Conservation (phyloP, 2,888 invertebrate genomes). For the Andrena chrysosceles region DNA sequence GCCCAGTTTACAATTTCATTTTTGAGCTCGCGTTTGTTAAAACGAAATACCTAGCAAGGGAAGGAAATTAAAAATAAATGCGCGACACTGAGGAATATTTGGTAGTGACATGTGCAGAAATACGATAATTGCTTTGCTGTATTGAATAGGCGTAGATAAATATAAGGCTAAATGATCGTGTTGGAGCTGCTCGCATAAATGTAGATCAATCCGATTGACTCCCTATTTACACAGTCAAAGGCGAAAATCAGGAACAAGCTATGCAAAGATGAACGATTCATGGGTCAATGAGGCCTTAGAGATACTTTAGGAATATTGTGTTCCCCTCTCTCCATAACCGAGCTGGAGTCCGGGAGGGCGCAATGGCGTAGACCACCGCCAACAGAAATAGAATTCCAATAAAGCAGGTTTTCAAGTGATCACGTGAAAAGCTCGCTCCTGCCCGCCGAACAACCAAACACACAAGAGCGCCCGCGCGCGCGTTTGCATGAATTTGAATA, state of each 20-base stretch:
- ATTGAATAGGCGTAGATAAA: neutral
- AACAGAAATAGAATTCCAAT: constrained; percentile 72
- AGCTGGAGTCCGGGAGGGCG: constrained; percentile 75
- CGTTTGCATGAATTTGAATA: constrained; percentile 44
- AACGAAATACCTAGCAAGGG: neutral
- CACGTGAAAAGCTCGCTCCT: constrained; percentile 55
- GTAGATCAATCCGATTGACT: constrained; percentile 42
- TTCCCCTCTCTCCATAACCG: constrained; percentile 33
- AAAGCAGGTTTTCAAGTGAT: constrained; percentile 68
- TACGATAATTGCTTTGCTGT: neutral
- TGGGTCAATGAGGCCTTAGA: constrained; percentile 75
- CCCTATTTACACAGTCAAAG: constrained; percentile 58
- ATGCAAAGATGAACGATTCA: constrained; percentile 72
- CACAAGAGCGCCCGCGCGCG: neutral
- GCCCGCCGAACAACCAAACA: constrained; percentile 23
- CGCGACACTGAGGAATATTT: constrained; percentile 8
- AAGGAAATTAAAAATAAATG: neutral
- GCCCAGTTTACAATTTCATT: constrained; percentile 15
- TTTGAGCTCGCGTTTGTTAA: neutral
- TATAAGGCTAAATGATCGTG: neutral
- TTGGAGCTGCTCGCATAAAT: constrained; percentile 24
- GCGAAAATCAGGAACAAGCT: constrained; percentile 62
- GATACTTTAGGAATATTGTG: constrained; percentile 73
- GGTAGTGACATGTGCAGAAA: neutral
- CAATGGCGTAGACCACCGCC: constrained; percentile 75